Evolutionary conservation across 2,113 vertebrate genomes (phyloP).

Genomic region (Notechis scutatus): DNA sequence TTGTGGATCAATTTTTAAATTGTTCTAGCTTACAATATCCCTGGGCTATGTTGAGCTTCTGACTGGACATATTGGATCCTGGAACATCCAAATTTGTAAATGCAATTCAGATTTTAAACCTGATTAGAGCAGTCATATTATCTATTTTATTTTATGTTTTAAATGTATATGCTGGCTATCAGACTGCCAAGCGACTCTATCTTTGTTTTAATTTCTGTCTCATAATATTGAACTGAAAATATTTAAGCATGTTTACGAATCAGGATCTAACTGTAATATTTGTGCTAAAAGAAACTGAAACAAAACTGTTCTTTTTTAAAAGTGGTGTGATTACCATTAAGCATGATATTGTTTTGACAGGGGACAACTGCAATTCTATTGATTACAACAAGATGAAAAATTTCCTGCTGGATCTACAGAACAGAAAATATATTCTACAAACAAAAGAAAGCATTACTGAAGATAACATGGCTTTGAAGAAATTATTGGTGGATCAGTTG

Average conservation of each 20-base stretch:
- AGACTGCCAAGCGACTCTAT: neutral
- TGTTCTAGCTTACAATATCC: neutral
- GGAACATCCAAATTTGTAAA: neutral
- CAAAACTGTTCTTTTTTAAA: neutral
- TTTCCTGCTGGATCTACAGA: conserved; percentile 82
- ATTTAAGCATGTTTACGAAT: neutral
- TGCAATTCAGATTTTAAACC: neutral
- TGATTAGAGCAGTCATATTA: neutral
- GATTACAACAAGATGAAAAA: conserved; percentile 86
- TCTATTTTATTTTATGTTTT: neutral
- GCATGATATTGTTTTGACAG: conserved; percentile 67
- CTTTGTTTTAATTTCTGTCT: neutral
- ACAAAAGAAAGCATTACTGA: conserved; percentile 64
- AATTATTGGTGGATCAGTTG: conserved; percentile 85
- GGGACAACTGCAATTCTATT: conserved; percentile 82
- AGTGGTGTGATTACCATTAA: neutral
- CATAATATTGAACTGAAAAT: neutral
- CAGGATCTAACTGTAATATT: neutral
- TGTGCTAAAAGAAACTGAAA: neutral
- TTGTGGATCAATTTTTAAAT: neutral
- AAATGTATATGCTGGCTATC: neutral
- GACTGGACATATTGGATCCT: neutral
- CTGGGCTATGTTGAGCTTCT: neutral
- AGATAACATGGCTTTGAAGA: conserved; percentile 78
- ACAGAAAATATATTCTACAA: conserved; percentile 71